Percentiles rank a stretch among this genome's conserved stretches.
phyloP scores from a whole-genome alignment of 2,888 invertebrate genomes.

The Elmis aenea region DNA sequence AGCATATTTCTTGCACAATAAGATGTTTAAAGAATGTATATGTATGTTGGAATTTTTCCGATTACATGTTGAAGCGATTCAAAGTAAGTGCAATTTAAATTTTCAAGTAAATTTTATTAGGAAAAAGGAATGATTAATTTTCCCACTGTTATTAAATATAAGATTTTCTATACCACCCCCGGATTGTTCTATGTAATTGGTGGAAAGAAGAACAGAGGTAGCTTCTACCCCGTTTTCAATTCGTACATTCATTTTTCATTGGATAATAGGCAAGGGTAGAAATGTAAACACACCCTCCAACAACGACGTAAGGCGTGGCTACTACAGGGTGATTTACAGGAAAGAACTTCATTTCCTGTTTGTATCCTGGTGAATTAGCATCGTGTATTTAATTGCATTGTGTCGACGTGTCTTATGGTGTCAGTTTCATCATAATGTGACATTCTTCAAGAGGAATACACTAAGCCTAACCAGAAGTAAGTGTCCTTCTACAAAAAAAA shows the following conservation, averaged over 20 bases:
- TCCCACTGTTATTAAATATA: conserved; percentile 16
- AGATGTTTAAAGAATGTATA: too few species aligned
- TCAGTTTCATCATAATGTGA: too few species aligned
- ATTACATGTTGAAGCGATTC: too few species aligned
- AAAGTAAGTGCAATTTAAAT: too few species aligned
- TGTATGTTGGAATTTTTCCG: too few species aligned
- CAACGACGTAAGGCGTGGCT: conserved; percentile 23
- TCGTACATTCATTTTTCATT: conserved; percentile 36
- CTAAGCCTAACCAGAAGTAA: too few species aligned
- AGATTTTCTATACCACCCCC: conserved; percentile 7
- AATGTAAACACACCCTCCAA: conserved; percentile 25
- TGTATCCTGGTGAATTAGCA: conserved; percentile 19
- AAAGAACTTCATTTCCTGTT: conserved; percentile 24
- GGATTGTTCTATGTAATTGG: conserved; percentile 36
- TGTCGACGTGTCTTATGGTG: too few species aligned
- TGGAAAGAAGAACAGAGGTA: conserved; percentile 39
- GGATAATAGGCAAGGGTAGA: conserved; percentile 39
- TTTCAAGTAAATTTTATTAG: too few species aligned
- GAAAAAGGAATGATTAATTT: conserved; percentile 20
- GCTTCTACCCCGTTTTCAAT: conserved; percentile 29
- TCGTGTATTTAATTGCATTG: too few species aligned
- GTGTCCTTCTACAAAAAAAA: too few species aligned
- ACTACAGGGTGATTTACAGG: conserved; percentile 23
- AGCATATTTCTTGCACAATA: too few species aligned
- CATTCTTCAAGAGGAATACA: too few species aligned